Evolutionary conservation across 2,888 invertebrate genomes (phyloP).

Genomic region (Drosophila maculinotata): DNA sequence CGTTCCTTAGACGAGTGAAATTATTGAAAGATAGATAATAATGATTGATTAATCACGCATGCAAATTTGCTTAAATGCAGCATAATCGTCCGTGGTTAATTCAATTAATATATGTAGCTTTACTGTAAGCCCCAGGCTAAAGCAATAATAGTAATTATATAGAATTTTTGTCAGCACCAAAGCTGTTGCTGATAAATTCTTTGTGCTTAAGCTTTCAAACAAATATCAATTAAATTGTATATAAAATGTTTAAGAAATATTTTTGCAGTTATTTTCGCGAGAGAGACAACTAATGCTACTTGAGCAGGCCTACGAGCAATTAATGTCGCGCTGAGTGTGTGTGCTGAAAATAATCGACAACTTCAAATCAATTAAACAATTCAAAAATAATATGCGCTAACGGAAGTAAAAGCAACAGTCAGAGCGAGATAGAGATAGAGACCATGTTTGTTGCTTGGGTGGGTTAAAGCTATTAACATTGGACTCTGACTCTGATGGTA

Average conservation of each 20-base stretch:
- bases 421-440: conserved; percentile 9
- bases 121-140: conserved; percentile 39
- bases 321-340: conserved; percentile 71
- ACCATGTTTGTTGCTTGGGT: conserved; percentile 62
- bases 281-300: conserved; percentile 62
- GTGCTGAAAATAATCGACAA: conserved; percentile 48
- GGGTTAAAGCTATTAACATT: conserved; percentile 78
- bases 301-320: conserved; percentile 71
- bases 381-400: conserved; percentile 52
- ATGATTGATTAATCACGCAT: conserved; percentile 65
- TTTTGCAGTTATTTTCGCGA: conserved; percentile 18
- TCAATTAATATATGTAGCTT: conserved; percentile 62
- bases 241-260: conserved; percentile 13
- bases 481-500: conserved; percentile 64
- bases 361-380: conserved; percentile 75
- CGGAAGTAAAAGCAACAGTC: conserved; percentile 69
- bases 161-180: conserved; percentile 2
- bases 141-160: conserved; percentile 45
- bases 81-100: conserved; percentile 64
- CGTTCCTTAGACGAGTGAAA: conserved; percentile 61
- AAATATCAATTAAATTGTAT: conserved; percentile 14
- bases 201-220: conserved; percentile 6
- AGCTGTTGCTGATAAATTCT: conserved; percentile 25
- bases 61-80: conserved; percentile 73
- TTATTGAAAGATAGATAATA: conserved; percentile 53